Base-by-base conservation (phyloP, 2,797 vertebrate genomes). In the Taenioides sp. region DNA sequence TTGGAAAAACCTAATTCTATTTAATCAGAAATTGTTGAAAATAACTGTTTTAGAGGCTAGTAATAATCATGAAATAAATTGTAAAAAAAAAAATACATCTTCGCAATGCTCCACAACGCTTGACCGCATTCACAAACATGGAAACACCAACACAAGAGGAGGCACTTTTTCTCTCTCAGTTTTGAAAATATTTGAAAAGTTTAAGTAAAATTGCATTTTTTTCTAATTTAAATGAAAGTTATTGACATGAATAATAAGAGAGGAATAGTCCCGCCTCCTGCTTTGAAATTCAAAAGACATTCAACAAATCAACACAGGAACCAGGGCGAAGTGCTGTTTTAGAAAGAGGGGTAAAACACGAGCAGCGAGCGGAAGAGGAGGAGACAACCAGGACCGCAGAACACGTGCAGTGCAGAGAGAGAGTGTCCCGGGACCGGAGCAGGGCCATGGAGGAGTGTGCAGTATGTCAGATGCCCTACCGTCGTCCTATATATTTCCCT, bases 301-400 rank as follows among this genome's bases (percentile, higher is more conserved):
- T 82, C 75, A 90, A 86, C 73, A 90, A 83, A 87, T 71, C 81
- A 75, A 78, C 73, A 87, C 84, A 82, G 86, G 86, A 72, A 80
- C 81, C 65, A 40, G 76, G 67, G 73, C 84, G 60, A 84, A 84
- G 79, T 84, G 88, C 90, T 89, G 91, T 87, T 87, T 82, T 22
- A 86, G 80, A 85, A 65, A 43, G 83, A 25, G 85, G 79, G 89
- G 81, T 86, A 85, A 68, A 88, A 91, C 74, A 91, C 80, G 86
- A 87, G 89, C 89, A 90, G 84, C 86, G 85, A 88, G 89, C 86
- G 87, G 81, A 62, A 16, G 80, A 25, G 14, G 85, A 85, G 85
- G 86, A 86, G 81, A 91, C 84, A 86, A 90, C 84, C 89, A 89
- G 85, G 83, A 90, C 86, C 84, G 86, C 89, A 92, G 87, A 89